These are phyloP conservation scores for Takifugu bimaculatus DNA, from an alignment of 2,113 vertebrate species.

Conservation along the genomic window DNA sequence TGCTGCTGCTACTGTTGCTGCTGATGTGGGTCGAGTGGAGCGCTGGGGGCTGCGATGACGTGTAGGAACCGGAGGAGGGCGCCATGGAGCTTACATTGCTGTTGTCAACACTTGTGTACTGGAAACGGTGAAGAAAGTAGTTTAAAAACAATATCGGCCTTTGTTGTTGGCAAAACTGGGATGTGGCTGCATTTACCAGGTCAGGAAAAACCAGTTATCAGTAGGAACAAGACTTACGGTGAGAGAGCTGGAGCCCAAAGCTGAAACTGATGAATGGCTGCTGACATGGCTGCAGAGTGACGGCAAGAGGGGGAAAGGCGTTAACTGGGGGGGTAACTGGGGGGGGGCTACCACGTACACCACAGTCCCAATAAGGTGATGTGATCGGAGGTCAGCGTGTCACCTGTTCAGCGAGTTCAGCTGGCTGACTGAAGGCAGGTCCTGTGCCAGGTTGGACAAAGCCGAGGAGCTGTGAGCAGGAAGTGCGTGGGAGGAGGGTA, in stretches of 20 bases:
- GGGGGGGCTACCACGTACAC: too few species aligned
- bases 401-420: constrained; percentile 86
- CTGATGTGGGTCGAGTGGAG: constrained; percentile 68
- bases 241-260: constrained; percentile 78
- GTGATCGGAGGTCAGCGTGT: neutral
- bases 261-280: constrained; percentile 82
- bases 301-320: neutral
- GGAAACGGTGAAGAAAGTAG: neutral
- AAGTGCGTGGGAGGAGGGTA: constrained; percentile 75
- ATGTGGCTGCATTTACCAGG: too few species aligned
- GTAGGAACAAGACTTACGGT: constrained; percentile 74
- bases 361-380: neutral
- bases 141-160: too few species aligned
- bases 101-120: constrained; percentile 86
- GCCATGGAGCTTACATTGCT: constrained; percentile 73
- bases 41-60: constrained; percentile 70
- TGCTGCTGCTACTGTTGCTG: constrained; percentile 64
- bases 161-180: too few species aligned
- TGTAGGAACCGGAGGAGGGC: constrained; percentile 78
- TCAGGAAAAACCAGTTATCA: neutral
- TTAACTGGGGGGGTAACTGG: too few species aligned
- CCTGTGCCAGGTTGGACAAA: constrained; percentile 78
- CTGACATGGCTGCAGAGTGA: constrained; percentile 77
- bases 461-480: constrained; percentile 74
- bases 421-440: constrained; percentile 78